These are phyloP conservation scores for Mirounga angustirostris DNA, from an alignment of 2,113 vertebrate species.

Conservation along the genomic window DNA sequence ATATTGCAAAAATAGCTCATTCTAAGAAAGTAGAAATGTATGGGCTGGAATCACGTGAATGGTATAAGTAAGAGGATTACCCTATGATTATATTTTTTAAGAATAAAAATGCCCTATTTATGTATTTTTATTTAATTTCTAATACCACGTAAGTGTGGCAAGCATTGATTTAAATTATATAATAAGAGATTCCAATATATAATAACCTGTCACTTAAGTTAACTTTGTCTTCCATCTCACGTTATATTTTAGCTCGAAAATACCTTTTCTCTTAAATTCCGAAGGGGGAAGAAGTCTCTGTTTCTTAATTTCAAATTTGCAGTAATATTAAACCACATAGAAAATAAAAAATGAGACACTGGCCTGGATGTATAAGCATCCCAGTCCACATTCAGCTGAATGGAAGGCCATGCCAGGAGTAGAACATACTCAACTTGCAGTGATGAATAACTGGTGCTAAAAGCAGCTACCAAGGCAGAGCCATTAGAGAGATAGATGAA, in stretches of 20 bases:
- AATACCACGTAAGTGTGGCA: neutral
- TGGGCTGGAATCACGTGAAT: neutral
- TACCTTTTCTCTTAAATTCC: neutral
- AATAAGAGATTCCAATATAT: conserved; percentile 21
- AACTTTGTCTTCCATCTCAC: neutral
- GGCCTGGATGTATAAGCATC: neutral
- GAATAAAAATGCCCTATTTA: neutral
- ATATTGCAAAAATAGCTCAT: neutral
- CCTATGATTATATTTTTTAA: neutral
- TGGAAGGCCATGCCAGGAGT: conserved; percentile 61
- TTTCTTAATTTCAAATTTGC: conserved; percentile 58
- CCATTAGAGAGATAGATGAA: conserved; percentile 79
- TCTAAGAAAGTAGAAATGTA: neutral
- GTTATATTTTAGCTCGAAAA: conserved; percentile 37
- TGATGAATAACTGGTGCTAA: conserved; percentile 65
- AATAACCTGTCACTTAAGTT: conserved; percentile 25
- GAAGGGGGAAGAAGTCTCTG: neutral
- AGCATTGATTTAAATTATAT: conserved; percentile 29
- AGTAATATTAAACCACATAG: neutral
- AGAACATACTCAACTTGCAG: conserved; percentile 33
- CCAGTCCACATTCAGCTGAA: neutral
- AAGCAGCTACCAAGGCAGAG: conserved; percentile 43
- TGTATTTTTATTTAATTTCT: conserved; percentile 37
- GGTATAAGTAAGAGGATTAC: neutral
- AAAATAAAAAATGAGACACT: conserved; percentile 59